A percentile compares a stretch with the other conserved stretches of the same genome.
Evolutionary conservation across 2,797 vertebrate species (phyloP).

Genomic region (Melanotaenia parkinsoni): DNA sequence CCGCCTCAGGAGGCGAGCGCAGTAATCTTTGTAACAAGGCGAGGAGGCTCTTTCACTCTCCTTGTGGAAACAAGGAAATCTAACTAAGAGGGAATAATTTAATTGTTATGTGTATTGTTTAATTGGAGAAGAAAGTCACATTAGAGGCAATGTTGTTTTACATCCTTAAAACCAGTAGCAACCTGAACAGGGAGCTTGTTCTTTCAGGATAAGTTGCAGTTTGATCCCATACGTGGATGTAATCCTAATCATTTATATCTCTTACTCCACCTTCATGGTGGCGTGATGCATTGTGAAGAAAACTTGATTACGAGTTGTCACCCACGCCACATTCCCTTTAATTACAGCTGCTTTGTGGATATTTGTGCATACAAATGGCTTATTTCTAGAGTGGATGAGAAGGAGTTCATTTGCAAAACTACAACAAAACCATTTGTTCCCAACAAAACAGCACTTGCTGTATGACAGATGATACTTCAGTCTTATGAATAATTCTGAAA

Average conservation of each 20-base stretch:
- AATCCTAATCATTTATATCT: conserved; percentile 62
- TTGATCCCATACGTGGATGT: conserved; percentile 39
- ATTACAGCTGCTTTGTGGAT: conserved; percentile 78
- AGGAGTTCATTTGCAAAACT: conserved; percentile 82
- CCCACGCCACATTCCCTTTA: conserved; percentile 76
- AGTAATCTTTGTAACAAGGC: conserved; percentile 78
- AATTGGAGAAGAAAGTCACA: conserved; percentile 24
- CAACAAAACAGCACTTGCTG: conserved; percentile 74
- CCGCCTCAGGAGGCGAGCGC: conserved; percentile 72
- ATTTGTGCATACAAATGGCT: conserved; percentile 77
- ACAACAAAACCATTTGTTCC: conserved; percentile 83
- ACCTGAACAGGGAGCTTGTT: conserved; percentile 30
- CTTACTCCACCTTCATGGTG: conserved; percentile 45
- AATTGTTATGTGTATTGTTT: conserved; percentile 40
- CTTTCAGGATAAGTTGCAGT: conserved; percentile 48
- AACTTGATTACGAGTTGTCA: conserved; percentile 77
- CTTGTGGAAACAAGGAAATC: conserved; percentile 57
- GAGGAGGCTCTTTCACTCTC: conserved; percentile 50
- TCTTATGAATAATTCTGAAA: conserved; percentile 88
- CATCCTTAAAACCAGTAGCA: conserved; percentile 12
- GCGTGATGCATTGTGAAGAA: conserved; percentile 55
- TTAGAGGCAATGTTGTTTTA: conserved; percentile 24
- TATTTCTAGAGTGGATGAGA: conserved; percentile 75
- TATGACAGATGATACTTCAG: conserved; percentile 78
- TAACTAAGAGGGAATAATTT: conserved; percentile 51